Percentiles rank a stretch among this genome's conserved stretches.
Evolutionary conservation across 2,113 vertebrate genomes (phyloP).

Genomic region (Smithornis capensis): DNA sequence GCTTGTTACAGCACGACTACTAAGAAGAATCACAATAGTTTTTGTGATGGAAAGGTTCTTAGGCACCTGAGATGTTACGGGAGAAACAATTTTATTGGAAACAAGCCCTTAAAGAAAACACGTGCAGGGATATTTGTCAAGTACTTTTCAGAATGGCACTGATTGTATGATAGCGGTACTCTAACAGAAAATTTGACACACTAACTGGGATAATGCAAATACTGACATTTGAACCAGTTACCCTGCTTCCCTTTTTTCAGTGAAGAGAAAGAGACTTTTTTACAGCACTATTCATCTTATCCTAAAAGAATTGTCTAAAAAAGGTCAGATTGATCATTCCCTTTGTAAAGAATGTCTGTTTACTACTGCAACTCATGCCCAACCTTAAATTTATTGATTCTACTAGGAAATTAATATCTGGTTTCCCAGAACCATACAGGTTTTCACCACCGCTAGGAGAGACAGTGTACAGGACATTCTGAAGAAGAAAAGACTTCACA

Average conservation of each 20-base stretch:
- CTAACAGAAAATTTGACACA: neutral
- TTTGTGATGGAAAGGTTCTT: neutral
- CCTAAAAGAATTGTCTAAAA: neutral
- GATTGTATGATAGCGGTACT: neutral
- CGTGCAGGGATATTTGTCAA: neutral
- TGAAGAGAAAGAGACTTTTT: neutral
- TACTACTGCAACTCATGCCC: neutral
- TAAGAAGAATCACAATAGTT: neutral
- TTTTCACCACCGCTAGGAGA: neutral
- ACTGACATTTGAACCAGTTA: neutral
- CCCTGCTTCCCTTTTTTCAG: neutral
- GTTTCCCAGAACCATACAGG: neutral
- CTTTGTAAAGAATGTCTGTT: neutral
- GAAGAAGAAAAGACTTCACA: neutral
- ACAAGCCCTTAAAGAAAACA: neutral
- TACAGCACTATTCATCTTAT: neutral
- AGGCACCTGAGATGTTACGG: neutral
- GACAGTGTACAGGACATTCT: neutral
- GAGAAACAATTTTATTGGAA: slow-evolving; percentile 4
- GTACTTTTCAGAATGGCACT: neutral
- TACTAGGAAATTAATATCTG: neutral
- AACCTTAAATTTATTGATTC: neutral
- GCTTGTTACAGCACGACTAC: neutral
- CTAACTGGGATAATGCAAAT: neutral
- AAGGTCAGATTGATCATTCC: neutral